Evolutionary conservation across 2,888 invertebrate genomes (phyloP).

Genomic region (Athalia circularis): DNA sequence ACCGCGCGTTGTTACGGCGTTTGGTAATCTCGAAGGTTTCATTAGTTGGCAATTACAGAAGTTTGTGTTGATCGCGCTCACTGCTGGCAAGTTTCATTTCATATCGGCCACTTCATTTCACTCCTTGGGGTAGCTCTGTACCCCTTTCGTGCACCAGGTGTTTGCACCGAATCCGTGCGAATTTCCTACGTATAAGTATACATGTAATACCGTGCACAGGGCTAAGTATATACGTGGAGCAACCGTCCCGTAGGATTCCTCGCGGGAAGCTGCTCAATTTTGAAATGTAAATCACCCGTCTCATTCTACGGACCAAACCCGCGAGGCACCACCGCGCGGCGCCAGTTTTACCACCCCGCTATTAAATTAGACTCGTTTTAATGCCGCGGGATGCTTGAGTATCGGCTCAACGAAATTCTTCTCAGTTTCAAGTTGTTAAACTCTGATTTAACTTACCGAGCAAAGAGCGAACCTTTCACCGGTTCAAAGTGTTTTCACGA

Average conservation of each 20-base stretch:
- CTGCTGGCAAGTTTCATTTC: constrained; percentile 52
- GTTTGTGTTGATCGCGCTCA: constrained; percentile 50
- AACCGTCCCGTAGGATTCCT: neutral
- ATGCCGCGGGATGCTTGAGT: too few relatives aligned
- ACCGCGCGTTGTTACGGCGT: constrained; percentile 24
- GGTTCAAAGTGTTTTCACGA: constrained; percentile 10
- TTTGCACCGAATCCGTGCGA: neutral
- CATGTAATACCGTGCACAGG: too few relatives aligned
- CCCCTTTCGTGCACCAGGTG: constrained; percentile 26
- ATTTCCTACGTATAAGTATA: neutral
- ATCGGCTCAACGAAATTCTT: neutral
- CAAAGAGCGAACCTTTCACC: neutral
- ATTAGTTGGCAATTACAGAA: constrained; percentile 54
- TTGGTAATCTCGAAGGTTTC: constrained; percentile 47
- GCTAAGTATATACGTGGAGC: neutral
- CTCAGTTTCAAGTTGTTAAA: constrained; percentile 12
- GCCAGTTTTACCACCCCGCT: too few relatives aligned
- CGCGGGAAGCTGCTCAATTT: neutral
- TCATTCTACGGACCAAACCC: neutral
- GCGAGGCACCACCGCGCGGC: too few relatives aligned
- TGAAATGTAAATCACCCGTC: neutral
- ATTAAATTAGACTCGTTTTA: neutral
- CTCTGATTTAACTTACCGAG: constrained; percentile 2
- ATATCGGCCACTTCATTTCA: constrained; percentile 55
- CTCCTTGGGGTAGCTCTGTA: constrained; percentile 24